A percentile compares a stretch with the other conserved stretches of the same genome.
phyloP scores from a whole-genome alignment of 2,113 vertebrate species.

The Semnornis frantzii region DNA sequence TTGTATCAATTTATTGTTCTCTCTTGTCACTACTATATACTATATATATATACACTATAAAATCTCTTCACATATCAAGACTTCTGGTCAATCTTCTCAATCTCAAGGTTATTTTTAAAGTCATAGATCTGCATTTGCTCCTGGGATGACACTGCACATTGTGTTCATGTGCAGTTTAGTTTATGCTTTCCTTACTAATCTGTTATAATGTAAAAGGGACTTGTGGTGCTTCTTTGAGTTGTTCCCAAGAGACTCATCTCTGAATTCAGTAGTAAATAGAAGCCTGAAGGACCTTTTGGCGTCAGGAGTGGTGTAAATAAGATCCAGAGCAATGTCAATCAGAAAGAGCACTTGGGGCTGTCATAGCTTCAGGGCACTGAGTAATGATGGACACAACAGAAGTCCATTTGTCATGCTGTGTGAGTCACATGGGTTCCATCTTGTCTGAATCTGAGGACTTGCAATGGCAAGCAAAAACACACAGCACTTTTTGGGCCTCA shows the following conservation, averaged over 20 bases:
- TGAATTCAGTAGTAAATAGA: background rate
- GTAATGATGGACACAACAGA: background rate
- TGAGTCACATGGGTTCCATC: background rate
- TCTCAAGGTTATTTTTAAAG: background rate
- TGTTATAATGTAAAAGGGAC: background rate
- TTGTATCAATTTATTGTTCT: background rate
- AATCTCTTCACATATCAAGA: background rate
- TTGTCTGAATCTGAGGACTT: background rate
- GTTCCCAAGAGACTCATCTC: background rate
- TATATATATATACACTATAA: too few relatives aligned
- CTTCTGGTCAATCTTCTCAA: background rate
- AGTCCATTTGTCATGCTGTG: background rate
- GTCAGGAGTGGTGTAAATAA: background rate
- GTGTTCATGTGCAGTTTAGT: background rate
- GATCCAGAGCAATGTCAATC: background rate
- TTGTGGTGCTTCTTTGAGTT: background rate
- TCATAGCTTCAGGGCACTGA: background rate
- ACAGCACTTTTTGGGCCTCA: background rate
- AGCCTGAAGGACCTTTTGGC: background rate
- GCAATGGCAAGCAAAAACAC: background rate
- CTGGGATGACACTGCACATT: background rate
- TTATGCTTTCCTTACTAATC: background rate
- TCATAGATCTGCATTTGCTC: background rate
- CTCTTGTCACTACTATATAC: background rate
- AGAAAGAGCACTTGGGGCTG: background rate